Conservation (phyloP, 2,797 vertebrate genomes). For the Scarus forsteni region DNA sequence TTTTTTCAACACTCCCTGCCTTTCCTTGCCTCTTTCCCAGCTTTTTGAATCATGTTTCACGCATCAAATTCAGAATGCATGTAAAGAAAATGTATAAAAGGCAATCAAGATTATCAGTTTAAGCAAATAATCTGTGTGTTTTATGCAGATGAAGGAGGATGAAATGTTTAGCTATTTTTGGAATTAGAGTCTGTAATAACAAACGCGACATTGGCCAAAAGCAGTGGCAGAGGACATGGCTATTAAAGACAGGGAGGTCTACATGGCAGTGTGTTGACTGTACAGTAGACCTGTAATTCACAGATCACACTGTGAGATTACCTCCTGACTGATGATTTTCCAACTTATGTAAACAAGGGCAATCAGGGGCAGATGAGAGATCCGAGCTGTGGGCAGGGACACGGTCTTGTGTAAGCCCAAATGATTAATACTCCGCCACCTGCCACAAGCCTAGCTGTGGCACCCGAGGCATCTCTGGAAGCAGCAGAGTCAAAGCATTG, state of each 20-base stretch:
- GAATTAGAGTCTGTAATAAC: neutral
- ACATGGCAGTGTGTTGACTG: conserved; percentile 17
- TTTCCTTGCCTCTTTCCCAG: no score
- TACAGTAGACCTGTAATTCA: conserved; percentile 20
- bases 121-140: no score
- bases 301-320: conserved; percentile 35
- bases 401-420: conserved; percentile 43
- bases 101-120: no score
- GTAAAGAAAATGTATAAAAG: no score
- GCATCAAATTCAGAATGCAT: no score
- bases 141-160: no score
- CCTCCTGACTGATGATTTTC: conserved; percentile 50
- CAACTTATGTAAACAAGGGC: conserved; percentile 65
- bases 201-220: conserved; percentile 6
- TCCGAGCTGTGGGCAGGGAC: conserved; percentile 54
- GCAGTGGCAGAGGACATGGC: neutral
- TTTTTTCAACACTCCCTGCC: no score
- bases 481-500: conserved; percentile 53
- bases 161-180: no score
- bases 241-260: neutral
- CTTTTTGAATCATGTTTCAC: no score
- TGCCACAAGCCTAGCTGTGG: conserved; percentile 48
- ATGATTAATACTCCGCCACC: conserved; percentile 64
- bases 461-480: conserved; percentile 61
- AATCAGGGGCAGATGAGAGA: conserved; percentile 56